These are phyloP conservation scores for Nannoperca obscura DNA, from an alignment of 2,797 vertebrate species.

Conservation along the genomic window DNA sequence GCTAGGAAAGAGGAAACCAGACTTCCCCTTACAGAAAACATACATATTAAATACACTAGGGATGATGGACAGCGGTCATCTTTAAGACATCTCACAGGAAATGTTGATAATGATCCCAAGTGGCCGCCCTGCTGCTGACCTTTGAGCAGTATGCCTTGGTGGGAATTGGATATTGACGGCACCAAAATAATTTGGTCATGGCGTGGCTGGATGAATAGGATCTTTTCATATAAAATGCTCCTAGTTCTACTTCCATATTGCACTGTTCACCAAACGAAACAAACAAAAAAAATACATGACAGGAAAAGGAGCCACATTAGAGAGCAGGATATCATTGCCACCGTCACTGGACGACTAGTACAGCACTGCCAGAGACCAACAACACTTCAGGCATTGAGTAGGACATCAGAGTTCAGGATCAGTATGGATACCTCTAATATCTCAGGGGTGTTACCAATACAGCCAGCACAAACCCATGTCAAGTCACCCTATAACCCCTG, in stretches of 20 bases:
- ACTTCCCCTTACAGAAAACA: slow-evolving; percentile 57
- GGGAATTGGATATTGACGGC: slow-evolving; percentile 60
- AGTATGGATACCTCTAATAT: slow-evolving; percentile 79
- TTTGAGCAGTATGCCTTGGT: slow-evolving; percentile 64
- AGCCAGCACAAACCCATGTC: slow-evolving; percentile 84
- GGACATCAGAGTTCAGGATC: slow-evolving; percentile 67
- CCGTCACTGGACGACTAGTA: slow-evolving; percentile 64
- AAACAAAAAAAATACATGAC: slow-evolving; percentile 39
- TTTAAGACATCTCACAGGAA: slow-evolving; percentile 75
- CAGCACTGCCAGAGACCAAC: slow-evolving; percentile 75
- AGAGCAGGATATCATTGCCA: slow-evolving; percentile 65
- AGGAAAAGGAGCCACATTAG: slow-evolving; percentile 64
- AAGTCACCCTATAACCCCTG: slow-evolving; percentile 65
- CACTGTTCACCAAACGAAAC: slow-evolving; percentile 67
- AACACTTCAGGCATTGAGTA: slow-evolving; percentile 57
- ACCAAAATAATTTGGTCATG: slow-evolving; percentile 54
- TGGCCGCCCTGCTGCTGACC: slow-evolving; percentile 54
- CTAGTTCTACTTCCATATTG: slow-evolving; percentile 75
- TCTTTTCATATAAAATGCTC: slow-evolving; percentile 67
- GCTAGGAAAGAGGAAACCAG: slow-evolving; percentile 7
- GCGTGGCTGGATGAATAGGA: slow-evolving; percentile 60
- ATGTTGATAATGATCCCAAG: slow-evolving; percentile 66
- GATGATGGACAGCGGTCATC: slow-evolving; percentile 68
- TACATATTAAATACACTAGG: slow-evolving; percentile 64
- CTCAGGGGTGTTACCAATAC: slow-evolving; percentile 83